phyloP scores from a whole-genome alignment of 2,113 vertebrate species.

The Xenus cinereus region DNA sequence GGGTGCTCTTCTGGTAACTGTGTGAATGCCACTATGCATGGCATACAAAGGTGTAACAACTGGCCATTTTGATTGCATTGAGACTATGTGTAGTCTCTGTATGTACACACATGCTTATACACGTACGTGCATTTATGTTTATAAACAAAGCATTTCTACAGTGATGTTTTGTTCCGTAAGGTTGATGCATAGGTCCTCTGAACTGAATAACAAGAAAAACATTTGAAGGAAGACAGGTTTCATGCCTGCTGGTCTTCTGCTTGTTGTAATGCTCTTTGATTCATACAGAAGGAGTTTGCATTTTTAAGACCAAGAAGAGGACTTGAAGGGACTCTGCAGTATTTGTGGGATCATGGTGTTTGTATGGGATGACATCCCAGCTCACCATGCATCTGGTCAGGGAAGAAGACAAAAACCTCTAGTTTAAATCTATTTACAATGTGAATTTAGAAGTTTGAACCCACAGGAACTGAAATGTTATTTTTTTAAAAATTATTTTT shows the following conservation, averaged over 20 bases:
- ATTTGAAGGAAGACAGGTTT: background rate
- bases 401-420: background rate
- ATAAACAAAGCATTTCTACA: background rate
- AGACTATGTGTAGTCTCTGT: background rate
- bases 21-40: background rate
- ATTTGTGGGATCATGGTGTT: background rate
- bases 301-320: background rate
- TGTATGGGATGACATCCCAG: background rate
- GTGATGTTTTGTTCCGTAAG: background rate
- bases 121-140: fast-evolving
- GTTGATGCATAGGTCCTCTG: background rate
- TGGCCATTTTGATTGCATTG: background rate
- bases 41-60: background rate
- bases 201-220: background rate
- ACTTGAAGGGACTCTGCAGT: background rate
- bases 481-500: background rate
- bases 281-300: background rate
- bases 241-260: background rate
- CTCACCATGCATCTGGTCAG: background rate
- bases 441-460: background rate
- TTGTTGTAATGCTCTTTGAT: background rate
- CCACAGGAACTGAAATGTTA: background rate
- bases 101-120: fast-evolving
- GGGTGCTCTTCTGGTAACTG: background rate
- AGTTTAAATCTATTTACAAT: background rate